phyloP scores from a whole-genome alignment of 64 coral and sea anemone genomes.

The Actinia equina region DNA sequence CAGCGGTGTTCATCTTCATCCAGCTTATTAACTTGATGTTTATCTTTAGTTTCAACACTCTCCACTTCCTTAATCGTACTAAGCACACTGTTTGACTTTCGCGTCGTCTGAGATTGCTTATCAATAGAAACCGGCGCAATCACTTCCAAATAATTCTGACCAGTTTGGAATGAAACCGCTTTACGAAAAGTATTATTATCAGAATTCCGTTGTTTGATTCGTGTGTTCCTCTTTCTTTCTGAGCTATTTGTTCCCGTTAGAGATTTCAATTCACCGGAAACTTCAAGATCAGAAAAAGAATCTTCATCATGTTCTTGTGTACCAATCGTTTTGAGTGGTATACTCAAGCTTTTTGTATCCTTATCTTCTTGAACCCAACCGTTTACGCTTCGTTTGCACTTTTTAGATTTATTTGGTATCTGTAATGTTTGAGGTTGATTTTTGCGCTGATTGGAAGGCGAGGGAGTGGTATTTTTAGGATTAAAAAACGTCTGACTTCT shows the following conservation, averaged over 20 bases:
- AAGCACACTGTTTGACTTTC: neutral
- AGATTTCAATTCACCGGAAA: neutral
- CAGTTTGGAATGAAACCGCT: neutral
- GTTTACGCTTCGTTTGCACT: neutral
- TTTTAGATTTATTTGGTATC: constrained; percentile 13
- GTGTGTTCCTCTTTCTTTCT: neutral
- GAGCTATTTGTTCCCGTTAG: neutral
- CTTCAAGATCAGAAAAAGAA: neutral
- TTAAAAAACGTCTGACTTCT: neutral
- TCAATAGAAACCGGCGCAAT: neutral
- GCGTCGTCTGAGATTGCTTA: neutral
- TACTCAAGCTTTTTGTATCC: neutral
- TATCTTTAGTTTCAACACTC: neutral
- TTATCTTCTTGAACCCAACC: neutral
- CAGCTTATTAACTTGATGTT: neutral
- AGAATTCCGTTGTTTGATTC: neutral
- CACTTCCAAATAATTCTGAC: constrained; percentile 1
- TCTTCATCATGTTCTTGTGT: neutral
- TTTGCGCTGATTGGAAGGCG: neutral
- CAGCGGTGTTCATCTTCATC: neutral
- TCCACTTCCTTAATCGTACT: neutral
- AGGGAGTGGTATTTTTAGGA: neutral
- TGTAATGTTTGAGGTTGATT: neutral
- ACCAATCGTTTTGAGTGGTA: neutral
- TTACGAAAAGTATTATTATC: neutral